These are phyloP conservation scores for Rhincodon typus DNA, from an alignment of 2,797 vertebrate genomes.

Conservation along the genomic window DNA sequence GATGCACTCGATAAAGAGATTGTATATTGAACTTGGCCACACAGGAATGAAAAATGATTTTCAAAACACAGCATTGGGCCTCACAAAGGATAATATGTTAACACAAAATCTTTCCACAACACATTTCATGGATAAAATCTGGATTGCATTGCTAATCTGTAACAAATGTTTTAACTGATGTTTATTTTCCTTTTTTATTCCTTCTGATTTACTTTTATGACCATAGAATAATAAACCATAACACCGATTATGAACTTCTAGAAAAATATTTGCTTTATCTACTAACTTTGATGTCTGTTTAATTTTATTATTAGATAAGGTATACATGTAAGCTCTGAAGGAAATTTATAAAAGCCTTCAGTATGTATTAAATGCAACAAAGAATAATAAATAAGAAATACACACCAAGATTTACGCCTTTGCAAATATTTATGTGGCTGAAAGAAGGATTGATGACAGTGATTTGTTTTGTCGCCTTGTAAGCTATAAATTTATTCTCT, in stretches of 20 bases:
- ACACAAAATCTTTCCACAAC: not conserved
- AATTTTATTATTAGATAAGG: not conserved
- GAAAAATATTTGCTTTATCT: not conserved
- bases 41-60: not conserved
- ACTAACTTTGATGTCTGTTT: not conserved
- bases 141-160: not conserved
- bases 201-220: not conserved
- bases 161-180: not conserved
- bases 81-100: not conserved
- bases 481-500: not conserved
- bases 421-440: not conserved
- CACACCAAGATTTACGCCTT: not conserved
- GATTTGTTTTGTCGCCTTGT: not conserved
- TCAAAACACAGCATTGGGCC: not conserved
- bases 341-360: not conserved
- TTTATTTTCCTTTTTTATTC: not conserved
- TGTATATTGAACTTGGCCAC: not conserved
- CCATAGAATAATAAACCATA: not conserved
- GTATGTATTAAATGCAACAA: not conserved
- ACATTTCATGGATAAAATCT: not conserved
- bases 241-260: not conserved
- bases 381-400: not conserved
- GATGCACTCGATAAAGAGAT: not conserved
- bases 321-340: not conserved
- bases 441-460: not conserved